Evolutionary conservation across 2,888 invertebrate genomes (phyloP), one percentile per base, ranked within the genome.

Genomic region (Digitonthophagus gazella): DNA sequence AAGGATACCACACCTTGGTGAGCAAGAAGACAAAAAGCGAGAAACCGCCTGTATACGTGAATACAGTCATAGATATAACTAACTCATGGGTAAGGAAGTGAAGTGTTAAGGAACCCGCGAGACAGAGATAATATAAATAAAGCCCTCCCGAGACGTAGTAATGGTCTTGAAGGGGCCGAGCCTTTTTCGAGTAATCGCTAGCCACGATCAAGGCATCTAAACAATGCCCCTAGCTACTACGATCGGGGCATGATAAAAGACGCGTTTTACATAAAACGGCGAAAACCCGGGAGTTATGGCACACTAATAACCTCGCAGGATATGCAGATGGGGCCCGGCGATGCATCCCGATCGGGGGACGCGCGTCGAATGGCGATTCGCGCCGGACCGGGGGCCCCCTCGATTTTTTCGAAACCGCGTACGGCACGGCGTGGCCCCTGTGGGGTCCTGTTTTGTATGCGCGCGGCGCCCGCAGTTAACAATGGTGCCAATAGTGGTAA

Each of bases 401-500:
- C 6, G 6, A 8, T 11, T 44, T 44, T 44, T 44, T 44, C 11
- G 28, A 8, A n/a, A n/a, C n/a, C n/a, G n/a, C n/a, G n/a, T n/a
- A n/a, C n/a, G n/a, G n/a, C n/a, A n/a, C n/a, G n/a, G n/a, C n/a
- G n/a, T 44, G 28, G 28, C 28, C 28, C 28, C 74, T 79, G 81
- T 81, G 82, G 73, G 82, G 82, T 81, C 82, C 77, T 68, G 71
- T 78, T 82, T 77, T 78, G 79, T 80, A 82, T 82, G 76, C 82
- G 74, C 72, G 73, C 73, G 76, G 75, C 75, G 77, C 71, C 74
- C 75, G 78, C 79, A 78, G 81, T 81, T 82, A 81, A 81, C 82
- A 81, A 82, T 82, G 77, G 78, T 78, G 78, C 78, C 80, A 80
- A 80, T 81, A 80, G 79, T 78, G 80, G 82, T 82, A 82, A 82